These are phyloP conservation scores for Lerema accius DNA, from an alignment of 1,140 invertebrate genomes.

Conservation along the genomic window DNA sequence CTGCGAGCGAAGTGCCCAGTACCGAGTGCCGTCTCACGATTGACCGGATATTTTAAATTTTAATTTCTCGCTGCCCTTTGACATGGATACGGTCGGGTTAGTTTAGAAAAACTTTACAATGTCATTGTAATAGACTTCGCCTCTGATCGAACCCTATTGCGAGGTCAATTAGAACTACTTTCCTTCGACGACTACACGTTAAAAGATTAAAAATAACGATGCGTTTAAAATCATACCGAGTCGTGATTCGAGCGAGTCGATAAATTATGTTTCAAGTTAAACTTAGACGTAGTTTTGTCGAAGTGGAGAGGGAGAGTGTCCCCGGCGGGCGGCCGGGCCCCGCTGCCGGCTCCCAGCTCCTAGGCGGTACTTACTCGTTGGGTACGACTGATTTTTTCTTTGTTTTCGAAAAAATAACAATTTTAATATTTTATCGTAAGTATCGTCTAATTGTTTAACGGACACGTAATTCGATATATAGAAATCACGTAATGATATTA, in stretches of 20 bases:
- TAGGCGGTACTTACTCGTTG: too few relatives aligned
- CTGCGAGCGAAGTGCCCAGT: not conserved
- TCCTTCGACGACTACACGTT: not conserved
- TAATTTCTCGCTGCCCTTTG: constrained; percentile 30
- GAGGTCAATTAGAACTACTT: not conserved
- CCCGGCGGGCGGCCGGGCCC: too few relatives aligned
- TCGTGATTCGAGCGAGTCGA: not conserved
- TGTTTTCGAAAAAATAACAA: too few relatives aligned
- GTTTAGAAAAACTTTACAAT: constrained; percentile 16
- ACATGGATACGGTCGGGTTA: constrained; percentile 30
- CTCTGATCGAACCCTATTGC: not conserved
- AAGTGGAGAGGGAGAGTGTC: too few relatives aligned
- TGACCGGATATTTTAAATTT: constrained; percentile 26
- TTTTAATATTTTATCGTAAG: too few relatives aligned
- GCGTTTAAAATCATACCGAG: not conserved
- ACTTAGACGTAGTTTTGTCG: not conserved
- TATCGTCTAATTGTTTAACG: too few relatives aligned
- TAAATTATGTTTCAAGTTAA: not conserved
- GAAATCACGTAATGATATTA: too few relatives aligned
- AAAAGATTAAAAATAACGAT: not conserved
- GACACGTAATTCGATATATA: too few relatives aligned
- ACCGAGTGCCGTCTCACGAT: constrained; percentile 15
- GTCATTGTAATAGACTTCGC: not conserved
- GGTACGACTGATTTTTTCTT: too few relatives aligned
- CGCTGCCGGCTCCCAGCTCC: too few relatives aligned